Evolutionary conservation across 1,140 invertebrate species (phyloP).

Genomic region (Rhopalosiphum padi): DNA sequence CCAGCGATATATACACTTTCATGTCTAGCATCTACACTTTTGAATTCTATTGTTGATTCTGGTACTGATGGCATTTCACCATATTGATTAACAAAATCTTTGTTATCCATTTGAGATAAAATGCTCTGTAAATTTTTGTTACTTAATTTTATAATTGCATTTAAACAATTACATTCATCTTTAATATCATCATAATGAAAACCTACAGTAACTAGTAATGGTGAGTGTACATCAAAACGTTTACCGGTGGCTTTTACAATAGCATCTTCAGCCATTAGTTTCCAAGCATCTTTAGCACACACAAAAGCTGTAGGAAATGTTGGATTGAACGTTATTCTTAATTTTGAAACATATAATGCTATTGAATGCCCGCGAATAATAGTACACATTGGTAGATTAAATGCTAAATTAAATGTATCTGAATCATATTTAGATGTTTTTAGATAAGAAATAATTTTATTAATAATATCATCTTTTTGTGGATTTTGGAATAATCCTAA

Average conservation of each 20-base stretch:
- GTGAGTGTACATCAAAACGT: conserved; percentile 65
- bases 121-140: conserved; percentile 64
- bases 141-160: conserved; percentile 69
- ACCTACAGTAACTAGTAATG: conserved; percentile 67
- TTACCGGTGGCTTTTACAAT: conserved; percentile 65
- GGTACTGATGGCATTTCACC: conserved; percentile 55
- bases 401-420: conserved; percentile 65
- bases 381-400: conserved; percentile 66
- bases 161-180: conserved; percentile 68
- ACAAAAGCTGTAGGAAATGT: conserved; percentile 59
- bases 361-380: conserved; percentile 66
- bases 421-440: conserved; percentile 64
- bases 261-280: conserved; percentile 66
- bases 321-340: conserved; percentile 61
- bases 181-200: conserved; percentile 66
- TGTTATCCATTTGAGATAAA: conserved; percentile 44
- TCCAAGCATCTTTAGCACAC: conserved; percentile 73
- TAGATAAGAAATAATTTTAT: conserved; percentile 63
- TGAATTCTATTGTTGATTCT: conserved; percentile 49
- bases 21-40: conserved; percentile 59
- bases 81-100: conserved; percentile 52
- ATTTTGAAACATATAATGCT: conserved; percentile 63
- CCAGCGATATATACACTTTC: conserved; percentile 65
- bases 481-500: conserved; percentile 70
- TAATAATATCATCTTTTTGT: conserved; percentile 64